Evolutionary conservation across 2,113 vertebrate species (phyloP).

Genomic region (Sciurus niger): DNA sequence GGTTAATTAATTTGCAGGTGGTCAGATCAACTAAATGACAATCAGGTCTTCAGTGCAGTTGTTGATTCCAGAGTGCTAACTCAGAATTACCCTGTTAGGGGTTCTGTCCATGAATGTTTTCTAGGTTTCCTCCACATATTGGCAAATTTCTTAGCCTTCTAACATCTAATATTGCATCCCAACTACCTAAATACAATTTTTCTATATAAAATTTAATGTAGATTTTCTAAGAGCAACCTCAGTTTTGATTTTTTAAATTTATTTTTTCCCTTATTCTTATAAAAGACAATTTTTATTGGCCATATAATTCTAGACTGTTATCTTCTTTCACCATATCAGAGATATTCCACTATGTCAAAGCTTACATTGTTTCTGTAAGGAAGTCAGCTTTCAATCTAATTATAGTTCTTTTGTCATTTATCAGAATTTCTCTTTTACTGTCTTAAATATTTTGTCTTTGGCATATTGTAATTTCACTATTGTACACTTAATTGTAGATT

Average conservation of each 20-base stretch:
- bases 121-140: background rate
- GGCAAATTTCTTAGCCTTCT: background rate
- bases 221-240: background rate
- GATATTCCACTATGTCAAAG: background rate
- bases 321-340: background rate
- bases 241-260: background rate
- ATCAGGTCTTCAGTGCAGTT: background rate
- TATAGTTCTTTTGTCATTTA: background rate
- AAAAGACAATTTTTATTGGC: background rate
- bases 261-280: slow-evolving; percentile 23
- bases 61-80: background rate
- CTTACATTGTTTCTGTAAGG: background rate
- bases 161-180: background rate
- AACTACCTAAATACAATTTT: background rate
- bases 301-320: background rate
- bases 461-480: background rate
- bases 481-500: background rate
- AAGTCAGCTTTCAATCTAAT: background rate
- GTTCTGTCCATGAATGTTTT: background rate
- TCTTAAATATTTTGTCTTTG: background rate
- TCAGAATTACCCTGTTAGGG: background rate
- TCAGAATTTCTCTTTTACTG: background rate
- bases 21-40: background rate
- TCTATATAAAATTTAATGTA: background rate
- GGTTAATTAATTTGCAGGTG: background rate